Base-by-base conservation (phyloP, 2,888 invertebrate genomes). In the Erebia palarica region DNA sequence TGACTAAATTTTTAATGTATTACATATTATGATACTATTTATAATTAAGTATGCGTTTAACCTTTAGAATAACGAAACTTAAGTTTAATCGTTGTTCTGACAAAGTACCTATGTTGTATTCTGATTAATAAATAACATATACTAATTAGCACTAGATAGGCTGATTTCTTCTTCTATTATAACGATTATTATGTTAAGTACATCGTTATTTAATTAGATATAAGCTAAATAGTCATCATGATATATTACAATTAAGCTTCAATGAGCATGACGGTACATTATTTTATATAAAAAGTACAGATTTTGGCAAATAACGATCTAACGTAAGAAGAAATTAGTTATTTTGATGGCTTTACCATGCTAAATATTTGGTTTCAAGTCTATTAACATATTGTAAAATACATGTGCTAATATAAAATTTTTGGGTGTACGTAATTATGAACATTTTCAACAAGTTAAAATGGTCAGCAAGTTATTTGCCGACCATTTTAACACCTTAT, bases 41-140 rank as follows among this genome's bases (percentile, higher is more conserved):
- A 61, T n/a, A 9, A 44, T 44, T 55, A 47, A 55, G 14, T 57
- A 27, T 47, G 18, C 10, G 55, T 68, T 68, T 69, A 57, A 47
- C 44, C 11, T 68, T 63, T 44, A 60, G 42, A 16, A 18, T 55
- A 42, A 47, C 18, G 1, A 16, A 10, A 18, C 3, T 53, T 47
- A 13, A 47, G 11, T 47, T 13, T 10, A 47, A 47, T 13, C 2
- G 3, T 47, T 13, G 4, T 47, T 13, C 47, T 47, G 13, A 47
- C 47, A 53, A 16, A n/a, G 16, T 16, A 36, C 7, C 36, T 36
- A 8, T 16, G 16, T 55, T 16, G 9, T 16, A 55, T 55, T 55
- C 16, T 55, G 18, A 3, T 55, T 55, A 18, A 18, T 55, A 55
- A 55, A 55, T 47, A 47, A 47, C 5, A 36, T 36, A 47, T 47